These are phyloP conservation scores for Decapterus maruadsi DNA, from an alignment of 2,797 vertebrate genomes.

Conservation along the genomic window DNA sequence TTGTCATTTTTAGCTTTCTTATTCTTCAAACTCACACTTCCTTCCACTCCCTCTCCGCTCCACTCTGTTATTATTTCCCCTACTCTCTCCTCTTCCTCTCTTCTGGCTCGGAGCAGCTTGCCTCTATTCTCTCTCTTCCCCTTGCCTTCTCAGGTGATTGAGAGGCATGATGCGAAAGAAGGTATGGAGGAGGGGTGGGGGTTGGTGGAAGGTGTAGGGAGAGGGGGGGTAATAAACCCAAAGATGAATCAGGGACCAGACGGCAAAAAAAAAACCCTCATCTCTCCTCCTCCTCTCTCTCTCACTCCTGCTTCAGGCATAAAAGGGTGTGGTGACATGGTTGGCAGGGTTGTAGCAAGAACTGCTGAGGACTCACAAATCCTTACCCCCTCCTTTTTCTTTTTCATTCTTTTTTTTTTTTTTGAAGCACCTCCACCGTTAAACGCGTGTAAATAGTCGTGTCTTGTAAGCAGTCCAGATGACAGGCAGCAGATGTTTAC, in stretches of 20 bases:
- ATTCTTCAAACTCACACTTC: not conserved
- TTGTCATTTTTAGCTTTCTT: not conserved
- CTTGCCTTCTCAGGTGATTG: constrained; percentile 59
- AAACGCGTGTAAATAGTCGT: constrained; percentile 66
- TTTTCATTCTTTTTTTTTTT: not conserved
- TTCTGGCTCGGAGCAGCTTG: constrained; percentile 12
- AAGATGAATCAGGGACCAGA: constrained; percentile 51
- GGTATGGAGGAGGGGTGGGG: constrained; percentile 16
- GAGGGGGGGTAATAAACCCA: constrained; percentile 49
- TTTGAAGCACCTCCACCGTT: constrained; percentile 42
- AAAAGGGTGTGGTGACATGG: constrained; percentile 51
- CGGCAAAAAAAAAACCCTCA: constrained; percentile 14
- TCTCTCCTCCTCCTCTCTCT: not conserved
- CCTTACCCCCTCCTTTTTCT: too few relatives aligned
- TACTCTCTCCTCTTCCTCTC: not conserved
- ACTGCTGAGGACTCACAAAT: constrained; percentile 65
- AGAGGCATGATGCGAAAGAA: constrained; percentile 38
- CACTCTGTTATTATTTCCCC: not conserved
- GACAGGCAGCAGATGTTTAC: constrained; percentile 78
- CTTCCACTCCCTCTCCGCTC: not conserved
- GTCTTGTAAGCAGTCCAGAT: constrained; percentile 69
- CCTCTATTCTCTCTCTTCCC: constrained; percentile 10
- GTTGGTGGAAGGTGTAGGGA: not conserved
- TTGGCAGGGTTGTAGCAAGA: constrained; percentile 40
- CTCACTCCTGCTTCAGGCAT: constrained; percentile 36